These are phyloP conservation scores for Drosophila cyrtoloma DNA, from an alignment of 2,888 invertebrate genomes.

Conservation along the genomic window DNA sequence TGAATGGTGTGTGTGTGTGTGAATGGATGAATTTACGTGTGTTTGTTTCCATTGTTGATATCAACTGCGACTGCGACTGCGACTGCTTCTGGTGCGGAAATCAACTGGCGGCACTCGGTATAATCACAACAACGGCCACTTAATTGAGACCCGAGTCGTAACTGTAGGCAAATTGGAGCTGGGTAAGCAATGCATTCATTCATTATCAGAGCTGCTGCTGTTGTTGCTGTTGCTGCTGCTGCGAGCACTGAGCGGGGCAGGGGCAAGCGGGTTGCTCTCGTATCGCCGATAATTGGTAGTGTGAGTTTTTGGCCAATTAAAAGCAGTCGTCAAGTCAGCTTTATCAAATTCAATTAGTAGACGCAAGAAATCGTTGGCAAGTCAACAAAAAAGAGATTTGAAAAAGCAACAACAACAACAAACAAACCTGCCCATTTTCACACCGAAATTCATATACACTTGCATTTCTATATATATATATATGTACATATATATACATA, in stretches of 20 bases:
- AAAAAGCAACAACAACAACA: neutral
- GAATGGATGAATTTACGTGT: neutral
- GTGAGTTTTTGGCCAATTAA: slow-evolving; percentile 68
- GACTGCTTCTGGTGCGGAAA: slow-evolving; percentile 36
- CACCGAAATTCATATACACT: slow-evolving; percentile 3
- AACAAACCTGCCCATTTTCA: neutral
- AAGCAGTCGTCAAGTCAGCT: slow-evolving; percentile 56
- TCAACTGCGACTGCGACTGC: neutral
- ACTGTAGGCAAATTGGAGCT: slow-evolving; percentile 38
- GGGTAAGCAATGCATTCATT: slow-evolving; percentile 37
- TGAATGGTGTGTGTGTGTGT: neutral
- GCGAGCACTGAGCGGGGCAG: neutral
- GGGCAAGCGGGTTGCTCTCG: neutral
- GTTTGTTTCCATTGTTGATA: slow-evolving; percentile 31
- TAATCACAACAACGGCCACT: slow-evolving; percentile 43
- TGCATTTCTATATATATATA: neutral
- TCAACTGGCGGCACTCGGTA: slow-evolving; percentile 40
- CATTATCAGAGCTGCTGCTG: slow-evolving; percentile 15
- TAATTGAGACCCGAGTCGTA: slow-evolving; percentile 35
- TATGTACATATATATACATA: no score
- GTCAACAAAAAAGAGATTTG: neutral
- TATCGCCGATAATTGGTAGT: slow-evolving; percentile 52
- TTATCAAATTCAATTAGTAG: slow-evolving; percentile 75
- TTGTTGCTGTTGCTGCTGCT: neutral
- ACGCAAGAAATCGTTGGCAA: slow-evolving; percentile 33